Evolutionary conservation across 2,113 vertebrate genomes (phyloP).

Genomic region (Halichoerus grypus): DNA sequence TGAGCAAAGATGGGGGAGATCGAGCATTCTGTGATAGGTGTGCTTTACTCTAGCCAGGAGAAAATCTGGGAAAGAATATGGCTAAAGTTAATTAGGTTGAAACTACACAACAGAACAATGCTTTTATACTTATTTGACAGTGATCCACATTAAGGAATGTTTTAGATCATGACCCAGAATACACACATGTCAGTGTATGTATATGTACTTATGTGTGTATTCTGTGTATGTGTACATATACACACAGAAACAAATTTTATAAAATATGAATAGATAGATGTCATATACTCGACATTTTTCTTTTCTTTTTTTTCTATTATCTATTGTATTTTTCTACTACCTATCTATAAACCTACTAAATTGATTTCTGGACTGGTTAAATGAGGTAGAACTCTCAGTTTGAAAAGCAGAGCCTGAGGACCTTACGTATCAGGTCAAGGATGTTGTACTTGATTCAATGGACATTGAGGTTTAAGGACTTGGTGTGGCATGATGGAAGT

Average conservation of each 20-base stretch:
- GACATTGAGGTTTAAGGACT: background rate
- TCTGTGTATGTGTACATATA: background rate
- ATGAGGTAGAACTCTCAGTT: background rate
- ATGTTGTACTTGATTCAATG: background rate
- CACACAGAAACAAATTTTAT: background rate
- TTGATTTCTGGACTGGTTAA: conserved; percentile 26
- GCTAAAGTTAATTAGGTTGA: background rate
- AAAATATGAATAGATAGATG: background rate
- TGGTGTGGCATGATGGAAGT: background rate
- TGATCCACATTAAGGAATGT: background rate
- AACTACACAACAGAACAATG: background rate
- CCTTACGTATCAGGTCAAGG: background rate
- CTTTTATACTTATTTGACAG: background rate
- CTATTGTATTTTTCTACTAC: background rate
- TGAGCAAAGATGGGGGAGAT: background rate
- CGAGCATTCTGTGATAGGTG: background rate
- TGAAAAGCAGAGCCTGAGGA: conserved; percentile 1
- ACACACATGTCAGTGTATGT: background rate
- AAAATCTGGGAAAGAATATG: background rate
- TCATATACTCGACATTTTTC: background rate
- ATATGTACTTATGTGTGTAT: background rate
- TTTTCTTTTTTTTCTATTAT: background rate
- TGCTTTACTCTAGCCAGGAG: background rate
- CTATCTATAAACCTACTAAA: conserved; percentile 10
- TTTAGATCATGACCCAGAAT: conserved; percentile 4